Conservation (phyloP, 2,113 vertebrate genomes). For the Tragelaphus scriptus region DNA sequence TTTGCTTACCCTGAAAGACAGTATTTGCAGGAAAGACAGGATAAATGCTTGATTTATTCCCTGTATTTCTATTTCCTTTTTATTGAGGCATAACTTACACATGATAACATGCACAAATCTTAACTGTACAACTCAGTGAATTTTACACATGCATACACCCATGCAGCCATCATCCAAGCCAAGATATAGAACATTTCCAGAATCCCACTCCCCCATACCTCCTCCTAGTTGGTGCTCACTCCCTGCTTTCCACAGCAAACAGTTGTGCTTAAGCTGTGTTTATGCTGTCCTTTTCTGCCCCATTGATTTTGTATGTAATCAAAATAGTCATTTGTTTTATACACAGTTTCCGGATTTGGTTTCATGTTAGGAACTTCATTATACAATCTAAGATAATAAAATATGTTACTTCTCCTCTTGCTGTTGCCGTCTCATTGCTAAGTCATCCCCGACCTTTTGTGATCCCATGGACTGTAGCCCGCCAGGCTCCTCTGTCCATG, state of each 20-base stretch:
- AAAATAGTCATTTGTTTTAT: constrained; percentile 29
- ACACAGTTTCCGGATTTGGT: constrained; percentile 14
- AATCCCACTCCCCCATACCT: neutral
- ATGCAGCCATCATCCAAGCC: neutral
- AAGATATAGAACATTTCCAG: neutral
- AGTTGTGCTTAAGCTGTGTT: neutral
- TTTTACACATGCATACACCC: neutral
- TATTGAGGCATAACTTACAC: constrained; percentile 41
- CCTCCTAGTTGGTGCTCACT: neutral
- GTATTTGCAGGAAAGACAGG: constrained; percentile 7
- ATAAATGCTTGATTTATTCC: constrained; percentile 55
- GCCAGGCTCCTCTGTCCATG: neutral
- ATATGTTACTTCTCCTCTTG: neutral
- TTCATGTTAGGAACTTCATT: neutral
- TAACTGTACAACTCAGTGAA: constrained; percentile 12
- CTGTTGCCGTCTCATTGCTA: neutral
- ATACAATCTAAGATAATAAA: neutral
- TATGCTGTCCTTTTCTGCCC: neutral
- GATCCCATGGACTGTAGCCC: neutral
- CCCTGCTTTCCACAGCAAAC: neutral
- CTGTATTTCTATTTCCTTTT: constrained; percentile 20
- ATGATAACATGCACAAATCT: constrained; percentile 39
- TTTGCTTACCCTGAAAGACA: constrained; percentile 36
- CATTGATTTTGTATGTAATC: constrained; percentile 31
- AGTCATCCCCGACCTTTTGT: neutral